Percentiles rank a stretch among this genome's conserved stretches.
phyloP scores from a whole-genome alignment of 2,797 vertebrate genomes.

The Mormyrops attenuatus region DNA sequence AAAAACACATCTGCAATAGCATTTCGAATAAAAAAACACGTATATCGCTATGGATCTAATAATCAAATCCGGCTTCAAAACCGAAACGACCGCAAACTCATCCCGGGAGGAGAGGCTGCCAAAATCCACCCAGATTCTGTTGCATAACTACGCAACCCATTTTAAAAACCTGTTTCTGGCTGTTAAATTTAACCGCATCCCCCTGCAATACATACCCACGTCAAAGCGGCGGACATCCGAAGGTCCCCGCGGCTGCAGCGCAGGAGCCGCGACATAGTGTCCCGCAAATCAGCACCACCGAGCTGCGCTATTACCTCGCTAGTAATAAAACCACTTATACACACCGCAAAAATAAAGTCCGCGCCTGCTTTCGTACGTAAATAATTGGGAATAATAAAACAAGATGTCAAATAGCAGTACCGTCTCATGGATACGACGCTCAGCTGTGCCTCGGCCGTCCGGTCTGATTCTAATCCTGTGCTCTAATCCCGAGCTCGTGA shows the following conservation, averaged over 20 bases:
- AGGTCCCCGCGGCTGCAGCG: conserved; percentile 4
- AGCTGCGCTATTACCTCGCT: neutral
- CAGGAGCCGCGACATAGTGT: neutral
- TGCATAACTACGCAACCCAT: neutral
- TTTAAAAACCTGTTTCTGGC: neutral
- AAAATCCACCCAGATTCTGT: neutral
- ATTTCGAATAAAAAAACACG: neutral
- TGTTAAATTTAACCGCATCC: neutral
- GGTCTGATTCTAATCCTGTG: neutral
- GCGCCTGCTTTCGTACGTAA: neutral
- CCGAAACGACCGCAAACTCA: neutral
- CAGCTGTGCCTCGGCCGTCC: neutral
- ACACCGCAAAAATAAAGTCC: neutral
- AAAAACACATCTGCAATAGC: neutral
- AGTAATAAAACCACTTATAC: neutral
- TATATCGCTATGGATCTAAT: neutral
- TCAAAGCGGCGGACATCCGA: conserved; percentile 8
- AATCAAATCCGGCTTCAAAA: conserved; percentile 1
- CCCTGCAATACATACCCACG: neutral
- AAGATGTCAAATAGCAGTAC: neutral
- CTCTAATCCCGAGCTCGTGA: conserved; percentile 16
- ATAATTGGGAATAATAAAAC: neutral
- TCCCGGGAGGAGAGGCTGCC: neutral
- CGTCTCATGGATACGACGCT: neutral
- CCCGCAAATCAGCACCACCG: neutral